Evolutionary conservation across 1,140 invertebrate genomes (phyloP), one percentile per base, ranked within the genome.

Genomic region (Carcinoscorpius rotundicauda): DNA sequence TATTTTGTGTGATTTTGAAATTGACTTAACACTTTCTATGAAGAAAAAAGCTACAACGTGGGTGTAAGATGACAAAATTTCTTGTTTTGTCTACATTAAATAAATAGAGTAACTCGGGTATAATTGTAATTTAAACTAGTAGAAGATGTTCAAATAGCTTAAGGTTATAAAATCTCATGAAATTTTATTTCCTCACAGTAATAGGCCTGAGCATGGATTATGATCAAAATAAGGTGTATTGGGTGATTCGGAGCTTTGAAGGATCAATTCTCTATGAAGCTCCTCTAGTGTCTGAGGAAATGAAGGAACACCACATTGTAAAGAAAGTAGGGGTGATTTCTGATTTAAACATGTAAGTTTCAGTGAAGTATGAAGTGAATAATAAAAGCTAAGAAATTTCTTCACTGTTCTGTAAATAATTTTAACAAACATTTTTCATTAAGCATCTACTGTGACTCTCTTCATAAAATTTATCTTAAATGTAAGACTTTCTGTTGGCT

Each of bases 161-260:
- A 29, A 29, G 29, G 29, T 29, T 1, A 29, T 29, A 29, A 29
- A 29, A 29, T 29, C 2, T 29, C 29, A 29, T 29, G 29, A 29
- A 29, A 29, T 29, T 29, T 29, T 29, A 29, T 29, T 55, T 8
- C 53, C 64, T 79, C 79, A 67, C 70, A 86, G 88, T 93, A 1
- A 86, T 86, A 81, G 88, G 89, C 4, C 77, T 95, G 49, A 87
- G 89, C 0, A 75, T 93, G 58, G 90, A 94, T 73, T 79, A 86
- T 2, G 82, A 87, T 68, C 81, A 84, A 63, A 82, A 84, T 71
- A 81, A 82, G 63, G 76, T 93, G 3, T 93, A 88, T 73, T 92
- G 88, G 87, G 83, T 90, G 49, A 84, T 90, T 0, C 76, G 86
- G 65, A 87, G 86, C 63, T 83, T 84, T 65, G 84, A 87, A 72